Evolutionary conservation across 1,140 invertebrate species (phyloP), one percentile per base, ranked within the genome.

Genomic region (Brachionus calyciflorus): DNA sequence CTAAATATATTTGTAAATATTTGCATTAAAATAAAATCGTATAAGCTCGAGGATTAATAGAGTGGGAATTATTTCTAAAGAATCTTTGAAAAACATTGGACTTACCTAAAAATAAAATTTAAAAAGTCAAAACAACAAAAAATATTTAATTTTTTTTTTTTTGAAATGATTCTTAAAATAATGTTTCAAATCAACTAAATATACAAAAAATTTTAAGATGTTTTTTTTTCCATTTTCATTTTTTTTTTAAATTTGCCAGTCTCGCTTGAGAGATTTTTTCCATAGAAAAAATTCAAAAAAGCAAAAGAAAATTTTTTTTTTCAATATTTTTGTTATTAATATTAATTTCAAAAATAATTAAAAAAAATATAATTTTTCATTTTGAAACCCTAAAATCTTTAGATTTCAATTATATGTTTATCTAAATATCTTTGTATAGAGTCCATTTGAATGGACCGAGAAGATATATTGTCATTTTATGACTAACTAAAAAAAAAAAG

Each of bases 331-430:
- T 12, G n/a, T 17, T 37, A 37, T 60, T 57, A 30, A 41, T 60
- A 60, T 60, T 60, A 10, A 60, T 60, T 60, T 60, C 33, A 33
- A 60, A 60, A 60, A 60, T 60, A 60, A 60, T 60, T 60, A 60
- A 60, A 60, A 37, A 5, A 37, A 37, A 37, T 5, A 37, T 37
- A 37, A 5, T 37, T 37, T 37, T 37, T 37, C 33, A 37, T 37
- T 37, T 9, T 37, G n/a, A n/a, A n/a, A n/a, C 33, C 9, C 33
- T 37, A 5, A 5, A 33, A 17, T 60, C 55, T 37, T 17, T 19
- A n/a, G 55, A 60, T 60, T 60, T 60, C 37, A 60, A 60, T 60
- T 60, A 60, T 60, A 26, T 60, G 37, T 60, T 60, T 60, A 60
- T 60, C 55, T 60, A 9, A 33, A 33, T 17, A 37, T 21, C 37